Evolutionary conservation across 2,888 invertebrate genomes (phyloP).

Genomic region (Temnothorax ravouxi): DNA sequence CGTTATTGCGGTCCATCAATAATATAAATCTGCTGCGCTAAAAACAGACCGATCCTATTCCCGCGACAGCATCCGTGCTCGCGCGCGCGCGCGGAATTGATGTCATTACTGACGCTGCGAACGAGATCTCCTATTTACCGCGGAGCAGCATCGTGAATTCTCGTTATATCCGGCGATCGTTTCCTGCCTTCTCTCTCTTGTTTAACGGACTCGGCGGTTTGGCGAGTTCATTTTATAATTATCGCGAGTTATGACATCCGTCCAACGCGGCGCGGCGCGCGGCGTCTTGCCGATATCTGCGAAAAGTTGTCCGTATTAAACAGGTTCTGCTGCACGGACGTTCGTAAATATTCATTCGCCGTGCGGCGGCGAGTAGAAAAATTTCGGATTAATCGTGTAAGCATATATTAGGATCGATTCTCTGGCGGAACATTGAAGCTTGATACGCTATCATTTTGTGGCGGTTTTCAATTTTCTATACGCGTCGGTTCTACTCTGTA

Average conservation of each 20-base stretch:
- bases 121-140: conserved; percentile 30
- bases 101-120: conserved; percentile 5
- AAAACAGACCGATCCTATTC: conserved; percentile 11
- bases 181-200: conserved; percentile 11
- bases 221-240: conserved; percentile 21
- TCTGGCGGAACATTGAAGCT: not conserved
- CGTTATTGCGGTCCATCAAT: conserved; percentile 37
- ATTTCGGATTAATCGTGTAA: conserved; percentile 17
- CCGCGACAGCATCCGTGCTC: not conserved
- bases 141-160: conserved; percentile 16
- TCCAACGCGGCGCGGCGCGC: not conserved
- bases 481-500: not conserved
- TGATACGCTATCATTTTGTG: not conserved
- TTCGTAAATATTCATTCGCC: conserved; percentile 2
- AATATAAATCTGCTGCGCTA: conserved; percentile 32
- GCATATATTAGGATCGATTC: not conserved
- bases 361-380: not conserved
- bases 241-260: conserved; percentile 36
- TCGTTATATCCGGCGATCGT: conserved; percentile 31
- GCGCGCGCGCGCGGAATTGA: conserved; percentile 16
- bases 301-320: conserved; percentile 1
- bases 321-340: not conserved
- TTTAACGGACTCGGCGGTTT: not conserved
- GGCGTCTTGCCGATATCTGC: not conserved
- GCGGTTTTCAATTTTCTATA: conserved; percentile 35